Evolutionary conservation across 2,797 vertebrate genomes (phyloP), one percentile per base, ranked within the genome.

Genomic region (Hypotaenidia philippensis): DNA sequence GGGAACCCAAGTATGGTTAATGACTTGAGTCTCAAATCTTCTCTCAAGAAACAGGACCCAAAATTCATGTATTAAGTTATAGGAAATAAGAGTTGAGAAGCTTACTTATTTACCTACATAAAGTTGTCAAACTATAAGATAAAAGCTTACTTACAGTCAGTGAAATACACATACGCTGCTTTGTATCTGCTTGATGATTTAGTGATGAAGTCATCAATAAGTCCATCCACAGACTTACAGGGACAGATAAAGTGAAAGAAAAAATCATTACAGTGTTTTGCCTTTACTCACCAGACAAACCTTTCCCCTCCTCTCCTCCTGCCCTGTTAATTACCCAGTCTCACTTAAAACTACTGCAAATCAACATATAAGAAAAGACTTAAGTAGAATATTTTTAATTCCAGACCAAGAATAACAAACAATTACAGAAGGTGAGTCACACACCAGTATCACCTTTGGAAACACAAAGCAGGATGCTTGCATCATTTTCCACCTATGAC

Each of bases 91-190:
- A 52, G 59, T 18, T 5, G 61, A 55, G 23, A 23, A 77, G 27
- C 29, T 64, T 23, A 87, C 11, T 86, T 44, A 69, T 74, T 90
- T 72, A 90, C 29, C 72, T 11, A 68, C 9, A 55, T 23, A 7
- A 63, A 87, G 59, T 45, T 34, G 89, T 4, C 68, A 81, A 92
- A 56, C 31, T 78, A 49, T 26, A 88, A 55, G 4, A 83, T 34
- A 60, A 94, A 69, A 94, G 89, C 32, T 53, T 94, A 99, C 99
- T 99, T 98, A 99, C 99, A 99, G 97, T 99, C 99, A 69, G 99
- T 99, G 97, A 99, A 99, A 98, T 99, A 99, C 91, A 99, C 97
- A 34, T 99, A 99, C 0, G 99, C 99, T 87, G 98, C 98, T 98
- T 99, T 99, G 91, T 99, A 99, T 96, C 98, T 99, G 94, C 98